Base-by-base conservation (phyloP, 1,140 invertebrate genomes). In the Euwallacea similis region DNA sequence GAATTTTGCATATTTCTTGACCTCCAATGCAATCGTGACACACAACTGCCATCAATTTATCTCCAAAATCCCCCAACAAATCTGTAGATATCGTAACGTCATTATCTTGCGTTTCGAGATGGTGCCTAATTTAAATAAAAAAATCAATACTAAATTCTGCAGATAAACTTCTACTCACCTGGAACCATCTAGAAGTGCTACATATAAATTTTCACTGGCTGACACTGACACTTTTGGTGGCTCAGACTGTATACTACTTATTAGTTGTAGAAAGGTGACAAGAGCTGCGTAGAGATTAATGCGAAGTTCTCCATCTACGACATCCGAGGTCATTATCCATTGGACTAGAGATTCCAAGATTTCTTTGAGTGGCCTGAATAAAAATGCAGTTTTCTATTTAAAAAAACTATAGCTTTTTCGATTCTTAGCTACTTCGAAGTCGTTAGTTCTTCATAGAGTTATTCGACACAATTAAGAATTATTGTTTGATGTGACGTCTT, bases 1-100 rank as follows among this genome's bases (percentile, higher is more conserved):
- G 83, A 90, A 96, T 95, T 82, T 93, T 90, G 77, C 92, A 94
- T 15, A 96, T 89, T 77, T 96, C 93, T 79, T 96, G 93, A 0
- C 93, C 68, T 10, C 91, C 91, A 7, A 93, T 92, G 69, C 91
- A 93, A 83, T 96, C 95, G 66, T 91, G 87, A 76, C 93, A 94
- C 41, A 97, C 83, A 42, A 93, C 88, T 74, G 93, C 90, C 79
- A 95, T 90, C 11, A 97, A 82, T 78, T 90, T 89, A 66, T 95
- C 91, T 0, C 93, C 92, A 78, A 93, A 95, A 6, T 69, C 76
- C 2, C 64, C 59, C 10, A 78, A 58, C 42, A 75, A 67, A 63
- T 78, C 77, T 7, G 69, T 71, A 2, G 75, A 73, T 47, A 78
- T 72, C 42, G 73, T 70, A 4, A 78, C 42, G 15, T 74, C 64